Evolutionary conservation across 2,797 vertebrate species (phyloP).

Genomic region (Xenentodon cancila): DNA sequence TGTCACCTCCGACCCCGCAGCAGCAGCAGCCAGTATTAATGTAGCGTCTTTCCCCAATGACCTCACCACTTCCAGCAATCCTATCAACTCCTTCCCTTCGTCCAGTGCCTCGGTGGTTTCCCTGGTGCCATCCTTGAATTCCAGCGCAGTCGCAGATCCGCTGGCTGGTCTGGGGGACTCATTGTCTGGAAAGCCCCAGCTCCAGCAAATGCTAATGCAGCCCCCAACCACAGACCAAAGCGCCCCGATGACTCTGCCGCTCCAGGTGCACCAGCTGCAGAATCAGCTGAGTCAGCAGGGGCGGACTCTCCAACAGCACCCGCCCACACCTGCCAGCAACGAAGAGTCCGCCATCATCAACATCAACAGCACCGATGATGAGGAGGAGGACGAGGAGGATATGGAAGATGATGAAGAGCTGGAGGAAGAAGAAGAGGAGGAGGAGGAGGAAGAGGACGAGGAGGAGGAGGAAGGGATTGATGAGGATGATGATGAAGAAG

Average conservation of each 20-base stretch:
- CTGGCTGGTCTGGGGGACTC: constrained; percentile 56
- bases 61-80: constrained; percentile 63
- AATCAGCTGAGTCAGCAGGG: constrained; percentile 70
- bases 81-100: constrained; percentile 75
- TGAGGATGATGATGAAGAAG: constrained; percentile 85
- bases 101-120: constrained; percentile 78
- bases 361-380: constrained; percentile 91
- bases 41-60: constrained; percentile 62
- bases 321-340: constrained; percentile 50
- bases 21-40: constrained; percentile 52
- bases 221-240: constrained; percentile 54
- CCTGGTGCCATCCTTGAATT: constrained; percentile 72
- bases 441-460: constrained; percentile 88
- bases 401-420: constrained; percentile 86
- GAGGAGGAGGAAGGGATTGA: constrained; percentile 81
- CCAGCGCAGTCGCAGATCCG: constrained; percentile 59
- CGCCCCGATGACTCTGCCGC: constrained; percentile 32
- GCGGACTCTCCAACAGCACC: constrained; percentile 68
- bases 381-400: constrained; percentile 88
- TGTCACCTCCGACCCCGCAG: constrained; percentile 51
- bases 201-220: constrained; percentile 84
- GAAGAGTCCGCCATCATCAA: constrained; percentile 87
- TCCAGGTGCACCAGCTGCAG: constrained; percentile 75
- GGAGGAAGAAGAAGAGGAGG: constrained; percentile 82
- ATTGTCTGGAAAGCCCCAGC: constrained; percentile 67